Conservation (phyloP, 2,113 vertebrate genomes). For the Vidua macroura region DNA sequence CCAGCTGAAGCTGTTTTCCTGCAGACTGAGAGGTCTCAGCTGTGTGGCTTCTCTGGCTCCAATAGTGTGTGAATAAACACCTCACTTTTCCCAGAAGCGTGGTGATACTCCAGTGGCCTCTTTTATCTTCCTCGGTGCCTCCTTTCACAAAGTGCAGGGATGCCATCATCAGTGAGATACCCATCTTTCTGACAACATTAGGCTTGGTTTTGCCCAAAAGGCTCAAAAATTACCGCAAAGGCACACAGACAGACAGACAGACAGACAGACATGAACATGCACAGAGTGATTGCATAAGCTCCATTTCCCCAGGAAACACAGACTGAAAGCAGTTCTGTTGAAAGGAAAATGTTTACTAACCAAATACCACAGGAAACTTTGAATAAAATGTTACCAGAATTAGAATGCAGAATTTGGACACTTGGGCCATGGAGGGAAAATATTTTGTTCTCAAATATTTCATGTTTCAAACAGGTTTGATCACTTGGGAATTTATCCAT, state of each 20-base stretch:
- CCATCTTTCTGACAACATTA: not conserved
- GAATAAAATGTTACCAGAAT: not conserved
- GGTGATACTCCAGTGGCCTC: not conserved
- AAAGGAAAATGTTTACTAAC: constrained; percentile 3
- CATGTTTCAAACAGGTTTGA: not conserved
- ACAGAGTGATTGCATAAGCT: constrained; percentile 2
- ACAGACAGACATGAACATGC: not conserved
- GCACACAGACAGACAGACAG: not conserved
- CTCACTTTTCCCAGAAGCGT: not conserved
- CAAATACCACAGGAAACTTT: constrained; percentile 42
- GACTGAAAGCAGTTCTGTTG: constrained; percentile 29
- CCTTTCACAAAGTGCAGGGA: not conserved
- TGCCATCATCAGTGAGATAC: not conserved
- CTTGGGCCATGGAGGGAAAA: not conserved
- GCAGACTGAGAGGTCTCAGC: constrained; percentile 24
- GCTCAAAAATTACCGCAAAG: not conserved
- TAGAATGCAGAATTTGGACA: not conserved
- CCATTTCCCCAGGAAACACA: constrained; percentile 48
- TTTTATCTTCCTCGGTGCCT: not conserved
- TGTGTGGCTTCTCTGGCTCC: not conserved
- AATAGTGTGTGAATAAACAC: not conserved
- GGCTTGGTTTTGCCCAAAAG: not conserved
- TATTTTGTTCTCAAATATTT: not conserved
- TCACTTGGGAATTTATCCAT: not conserved
- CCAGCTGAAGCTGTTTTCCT: constrained; percentile 38